These are phyloP conservation scores for Tympanoctomys barrerae DNA, from an alignment of 2,797 vertebrate species.

Conservation along the genomic window DNA sequence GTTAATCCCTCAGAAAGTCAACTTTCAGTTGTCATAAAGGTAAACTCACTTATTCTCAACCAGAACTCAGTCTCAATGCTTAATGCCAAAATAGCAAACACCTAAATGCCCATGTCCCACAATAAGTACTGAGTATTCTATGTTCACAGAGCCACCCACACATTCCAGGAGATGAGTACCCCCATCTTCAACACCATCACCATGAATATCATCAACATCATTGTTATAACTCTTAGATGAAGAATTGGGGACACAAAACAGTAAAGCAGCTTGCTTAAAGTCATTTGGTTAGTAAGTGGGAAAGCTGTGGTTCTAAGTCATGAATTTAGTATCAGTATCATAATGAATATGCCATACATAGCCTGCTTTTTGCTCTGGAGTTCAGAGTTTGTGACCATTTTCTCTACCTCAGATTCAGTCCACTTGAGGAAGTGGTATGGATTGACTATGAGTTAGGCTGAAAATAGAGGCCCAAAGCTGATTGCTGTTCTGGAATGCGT, in stretches of 20 bases:
- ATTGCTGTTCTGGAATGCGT: rapidly evolving
- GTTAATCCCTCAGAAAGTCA: background rate
- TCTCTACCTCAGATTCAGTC: background rate
- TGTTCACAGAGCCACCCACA: background rate
- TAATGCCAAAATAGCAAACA: background rate
- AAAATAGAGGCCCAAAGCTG: background rate
- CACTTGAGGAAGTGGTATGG: rapidly evolving
- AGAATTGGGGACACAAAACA: background rate
- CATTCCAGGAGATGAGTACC: background rate
- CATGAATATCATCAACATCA: rapidly evolving
- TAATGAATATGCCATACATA: rapidly evolving
- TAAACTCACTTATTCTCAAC: background rate
- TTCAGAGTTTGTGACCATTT: background rate
- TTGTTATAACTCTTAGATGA: background rate
- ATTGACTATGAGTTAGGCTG: background rate
- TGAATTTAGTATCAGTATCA: too few relatives aligned
- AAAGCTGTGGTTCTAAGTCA: background rate
- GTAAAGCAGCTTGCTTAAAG: rapidly evolving
- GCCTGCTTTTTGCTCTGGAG: background rate
- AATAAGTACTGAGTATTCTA: background rate
- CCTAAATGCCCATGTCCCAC: background rate
- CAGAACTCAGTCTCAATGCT: rapidly evolving
- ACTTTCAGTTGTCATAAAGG: background rate
- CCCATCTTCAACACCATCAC: background rate
- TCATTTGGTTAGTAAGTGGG: rapidly evolving